phyloP scores from a whole-genome alignment of 2,888 invertebrate species.

The Lycocerus yunnanus region DNA sequence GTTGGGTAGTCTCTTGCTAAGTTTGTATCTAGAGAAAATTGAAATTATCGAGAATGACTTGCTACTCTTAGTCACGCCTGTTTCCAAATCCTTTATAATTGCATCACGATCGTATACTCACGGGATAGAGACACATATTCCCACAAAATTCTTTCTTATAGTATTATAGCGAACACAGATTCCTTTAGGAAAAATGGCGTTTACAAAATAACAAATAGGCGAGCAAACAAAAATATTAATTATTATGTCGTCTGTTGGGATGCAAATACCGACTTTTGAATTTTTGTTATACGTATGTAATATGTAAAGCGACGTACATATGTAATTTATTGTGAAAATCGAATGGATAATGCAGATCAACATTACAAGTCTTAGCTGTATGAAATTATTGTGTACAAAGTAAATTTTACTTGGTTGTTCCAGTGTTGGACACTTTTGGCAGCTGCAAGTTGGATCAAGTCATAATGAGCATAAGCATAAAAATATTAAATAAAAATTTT shows the following conservation, averaged over 20 bases:
- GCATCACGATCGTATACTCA: constrained; percentile 35
- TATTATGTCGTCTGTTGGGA: no score
- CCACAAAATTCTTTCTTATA: constrained; percentile 21
- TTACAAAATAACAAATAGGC: constrained; percentile 2
- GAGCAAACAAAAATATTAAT: background rate
- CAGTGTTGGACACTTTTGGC: background rate
- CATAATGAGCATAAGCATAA: background rate
- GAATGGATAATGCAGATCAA: background rate
- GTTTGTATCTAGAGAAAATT: constrained; percentile 6
- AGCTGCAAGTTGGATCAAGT: background rate
- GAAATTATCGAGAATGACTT: constrained; percentile 34
- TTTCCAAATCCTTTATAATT: constrained; percentile 38
- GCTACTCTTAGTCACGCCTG: constrained; percentile 32
- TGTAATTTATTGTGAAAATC: background rate
- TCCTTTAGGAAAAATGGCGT: constrained; percentile 18
- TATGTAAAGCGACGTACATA: no score
- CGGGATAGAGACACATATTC: constrained; percentile 22
- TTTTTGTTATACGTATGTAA: no score
- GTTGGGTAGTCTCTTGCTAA: constrained; percentile 2
- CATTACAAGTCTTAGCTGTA: background rate
- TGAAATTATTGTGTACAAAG: background rate
- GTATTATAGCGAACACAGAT: constrained; percentile 21
- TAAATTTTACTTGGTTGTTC: background rate
- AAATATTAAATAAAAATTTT: background rate
- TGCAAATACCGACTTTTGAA: no score